phyloP scores from a whole-genome alignment of 2,113 vertebrate genomes.

The Arvicanthis niloticus region DNA sequence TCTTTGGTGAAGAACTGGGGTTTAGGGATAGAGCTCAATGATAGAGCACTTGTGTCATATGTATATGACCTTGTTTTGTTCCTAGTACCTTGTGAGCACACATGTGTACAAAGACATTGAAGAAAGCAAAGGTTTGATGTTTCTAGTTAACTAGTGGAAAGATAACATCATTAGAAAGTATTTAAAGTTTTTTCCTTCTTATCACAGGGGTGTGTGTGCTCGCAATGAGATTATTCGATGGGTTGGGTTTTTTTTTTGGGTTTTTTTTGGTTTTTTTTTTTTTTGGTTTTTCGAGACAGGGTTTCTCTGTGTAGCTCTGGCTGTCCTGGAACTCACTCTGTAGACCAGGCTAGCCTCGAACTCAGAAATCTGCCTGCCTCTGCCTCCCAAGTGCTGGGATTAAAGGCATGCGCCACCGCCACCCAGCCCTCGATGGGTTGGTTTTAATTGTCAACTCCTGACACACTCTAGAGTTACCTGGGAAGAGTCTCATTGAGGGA shows the following conservation, averaged over 20 bases:
- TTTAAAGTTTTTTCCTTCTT: neutral
- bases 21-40: neutral
- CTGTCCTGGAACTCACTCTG: too few relatives aligned
- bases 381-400: too few relatives aligned
- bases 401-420: too few relatives aligned
- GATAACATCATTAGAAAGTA: neutral
- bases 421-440: too few relatives aligned
- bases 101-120: neutral
- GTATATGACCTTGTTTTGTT: neutral
- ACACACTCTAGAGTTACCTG: neutral
- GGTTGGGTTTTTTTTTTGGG: too few relatives aligned
- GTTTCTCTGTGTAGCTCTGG: too few relatives aligned
- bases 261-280: too few relatives aligned
- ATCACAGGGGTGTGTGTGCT: neutral
- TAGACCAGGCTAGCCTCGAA: too few relatives aligned
- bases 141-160: neutral
- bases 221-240: neutral
- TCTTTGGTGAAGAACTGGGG: neutral
- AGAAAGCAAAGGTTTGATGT: neutral
- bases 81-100: neutral
- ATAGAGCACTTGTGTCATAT: neutral
- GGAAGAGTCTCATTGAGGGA: neutral
- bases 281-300: too few relatives aligned
- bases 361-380: too few relatives aligned
- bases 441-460: neutral